Conservation (phyloP, 2,797 vertebrate genomes). For the Antrozous pallidus region DNA sequence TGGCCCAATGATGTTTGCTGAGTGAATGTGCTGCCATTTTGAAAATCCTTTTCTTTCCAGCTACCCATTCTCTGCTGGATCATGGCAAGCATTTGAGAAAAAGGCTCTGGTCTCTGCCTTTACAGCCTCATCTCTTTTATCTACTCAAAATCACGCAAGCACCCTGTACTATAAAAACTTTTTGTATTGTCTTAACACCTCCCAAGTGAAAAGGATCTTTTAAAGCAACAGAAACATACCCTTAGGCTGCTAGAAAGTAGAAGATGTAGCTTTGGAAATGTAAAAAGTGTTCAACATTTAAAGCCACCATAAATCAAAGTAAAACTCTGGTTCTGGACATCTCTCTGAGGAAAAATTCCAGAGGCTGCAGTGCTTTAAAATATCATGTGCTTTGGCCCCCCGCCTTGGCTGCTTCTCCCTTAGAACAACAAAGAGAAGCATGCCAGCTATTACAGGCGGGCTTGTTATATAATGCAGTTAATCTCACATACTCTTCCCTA, state of each 20-base stretch:
- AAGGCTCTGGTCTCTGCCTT: background rate
- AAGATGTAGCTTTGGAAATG: constrained; percentile 54
- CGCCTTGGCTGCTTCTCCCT: constrained; percentile 56
- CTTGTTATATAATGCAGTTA: constrained; percentile 76
- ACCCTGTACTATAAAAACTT: background rate
- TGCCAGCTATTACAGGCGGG: constrained; percentile 55
- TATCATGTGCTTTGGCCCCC: constrained; percentile 64
- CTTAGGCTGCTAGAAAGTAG: constrained; percentile 46
- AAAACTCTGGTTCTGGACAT: constrained; percentile 64
- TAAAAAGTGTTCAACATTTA: constrained; percentile 58
- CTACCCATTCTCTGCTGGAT: background rate
- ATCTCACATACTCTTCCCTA: constrained; percentile 55
- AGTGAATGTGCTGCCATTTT: background rate
- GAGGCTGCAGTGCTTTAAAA: constrained; percentile 71
- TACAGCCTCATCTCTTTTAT: background rate
- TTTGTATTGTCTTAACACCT: constrained; percentile 41
- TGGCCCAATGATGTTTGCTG: background rate
- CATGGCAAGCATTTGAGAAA: background rate
- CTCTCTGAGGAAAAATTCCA: constrained; percentile 71
- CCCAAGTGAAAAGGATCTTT: constrained; percentile 49
- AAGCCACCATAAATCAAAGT: constrained; percentile 58
- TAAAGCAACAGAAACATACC: constrained; percentile 51
- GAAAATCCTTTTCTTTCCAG: background rate
- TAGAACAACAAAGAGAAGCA: constrained; percentile 63
- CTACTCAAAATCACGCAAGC: background rate